phyloP scores from a whole-genome alignment of 1,140 invertebrate genomes.

The Hyphantria cunea region DNA sequence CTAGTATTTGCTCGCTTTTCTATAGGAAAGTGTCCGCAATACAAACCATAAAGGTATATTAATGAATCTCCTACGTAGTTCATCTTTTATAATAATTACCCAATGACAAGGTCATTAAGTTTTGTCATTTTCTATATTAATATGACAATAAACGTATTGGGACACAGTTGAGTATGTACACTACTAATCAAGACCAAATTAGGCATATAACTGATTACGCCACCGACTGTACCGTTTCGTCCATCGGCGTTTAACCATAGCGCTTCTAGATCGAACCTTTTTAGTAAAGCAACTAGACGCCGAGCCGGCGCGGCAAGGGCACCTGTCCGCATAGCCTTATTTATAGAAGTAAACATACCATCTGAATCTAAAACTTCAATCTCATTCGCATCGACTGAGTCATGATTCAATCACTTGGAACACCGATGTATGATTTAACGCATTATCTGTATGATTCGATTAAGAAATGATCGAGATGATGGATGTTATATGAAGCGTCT shows the following conservation, averaged over 20 bases:
- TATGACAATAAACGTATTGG: slow-evolving; percentile 21
- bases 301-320: slow-evolving; percentile 41
- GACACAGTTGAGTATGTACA: slow-evolving; percentile 30
- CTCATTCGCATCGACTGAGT: slow-evolving; percentile 35
- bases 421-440: slow-evolving; percentile 27
- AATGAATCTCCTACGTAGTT: background rate
- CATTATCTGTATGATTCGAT: slow-evolving; percentile 33
- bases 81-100: slow-evolving; percentile 42
- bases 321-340: slow-evolving; percentile 32
- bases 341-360: slow-evolving; percentile 31
- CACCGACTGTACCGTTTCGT: slow-evolving; percentile 18
- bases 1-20: slow-evolving; percentile 8
- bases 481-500: slow-evolving; percentile 38
- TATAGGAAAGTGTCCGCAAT: slow-evolving; percentile 1
- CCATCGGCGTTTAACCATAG: slow-evolving; percentile 29
- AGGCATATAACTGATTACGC: slow-evolving; percentile 18
- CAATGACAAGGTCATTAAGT: slow-evolving; percentile 39
- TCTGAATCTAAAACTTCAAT: slow-evolving; percentile 39
- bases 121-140: slow-evolving; percentile 35
- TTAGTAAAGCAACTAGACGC: slow-evolving; percentile 40
- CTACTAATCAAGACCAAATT: slow-evolving; percentile 46
- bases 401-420: slow-evolving; percentile 27
- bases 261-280: slow-evolving; percentile 44
- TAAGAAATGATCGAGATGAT: slow-evolving; percentile 48
- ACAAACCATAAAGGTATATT: slow-evolving; percentile 7